These are phyloP conservation scores for Crocidura indochinensis DNA, from an alignment of 2,797 vertebrate genomes.

Conservation along the genomic window DNA sequence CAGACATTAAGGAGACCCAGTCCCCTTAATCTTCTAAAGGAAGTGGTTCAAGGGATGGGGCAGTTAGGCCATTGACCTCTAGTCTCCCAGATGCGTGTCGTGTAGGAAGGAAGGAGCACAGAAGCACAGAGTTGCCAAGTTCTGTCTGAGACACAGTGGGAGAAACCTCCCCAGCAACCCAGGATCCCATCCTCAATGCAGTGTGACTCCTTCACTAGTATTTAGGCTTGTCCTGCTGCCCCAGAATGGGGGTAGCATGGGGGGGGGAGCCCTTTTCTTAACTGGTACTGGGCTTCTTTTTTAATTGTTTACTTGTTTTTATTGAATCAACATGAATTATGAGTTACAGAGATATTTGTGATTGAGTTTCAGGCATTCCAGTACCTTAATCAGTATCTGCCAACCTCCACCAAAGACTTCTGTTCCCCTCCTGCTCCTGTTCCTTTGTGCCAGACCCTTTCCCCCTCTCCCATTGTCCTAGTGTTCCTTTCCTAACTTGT, in stretches of 20 bases:
- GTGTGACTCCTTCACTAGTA: background rate
- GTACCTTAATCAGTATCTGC: no score
- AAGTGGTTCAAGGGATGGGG: conserved; percentile 38
- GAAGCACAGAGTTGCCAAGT: background rate
- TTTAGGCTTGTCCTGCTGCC: background rate
- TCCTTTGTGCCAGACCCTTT: no score
- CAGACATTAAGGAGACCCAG: background rate
- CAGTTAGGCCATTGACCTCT: background rate
- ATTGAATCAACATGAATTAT: no score
- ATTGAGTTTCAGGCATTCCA: no score
- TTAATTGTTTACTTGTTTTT: no score
- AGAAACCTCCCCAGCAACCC: background rate
- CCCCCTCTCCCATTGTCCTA: no score
- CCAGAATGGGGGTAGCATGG: background rate
- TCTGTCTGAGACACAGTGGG: background rate
- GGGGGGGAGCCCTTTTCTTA: no score
- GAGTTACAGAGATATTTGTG: no score
- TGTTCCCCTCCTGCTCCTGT: no score
- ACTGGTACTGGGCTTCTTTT: background rate
- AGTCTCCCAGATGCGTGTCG: background rate
- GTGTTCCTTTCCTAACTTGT: no score
- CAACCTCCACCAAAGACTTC: no score
- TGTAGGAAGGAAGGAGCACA: background rate
- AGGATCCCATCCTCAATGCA: background rate
- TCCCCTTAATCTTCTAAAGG: conserved; percentile 67